Evolutionary conservation across 2,797 vertebrate genomes (phyloP).

Genomic region (Schizothorax lantsangensis): DNA sequence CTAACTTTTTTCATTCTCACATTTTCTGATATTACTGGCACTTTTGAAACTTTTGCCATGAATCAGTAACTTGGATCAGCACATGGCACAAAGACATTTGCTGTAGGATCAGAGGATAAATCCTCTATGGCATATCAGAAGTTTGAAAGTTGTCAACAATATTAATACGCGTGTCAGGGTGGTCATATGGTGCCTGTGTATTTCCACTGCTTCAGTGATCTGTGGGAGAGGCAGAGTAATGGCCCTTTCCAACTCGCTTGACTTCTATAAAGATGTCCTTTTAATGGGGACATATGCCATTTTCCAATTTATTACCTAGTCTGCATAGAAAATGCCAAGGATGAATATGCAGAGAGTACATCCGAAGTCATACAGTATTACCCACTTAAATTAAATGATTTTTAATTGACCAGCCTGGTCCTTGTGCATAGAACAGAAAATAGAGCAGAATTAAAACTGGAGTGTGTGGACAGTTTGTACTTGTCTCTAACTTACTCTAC

Average conservation of each 20-base stretch:
- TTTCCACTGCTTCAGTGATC: conserved; percentile 68
- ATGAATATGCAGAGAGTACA: conserved; percentile 39
- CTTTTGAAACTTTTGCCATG: conserved; percentile 2
- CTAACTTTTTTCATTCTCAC: background rate
- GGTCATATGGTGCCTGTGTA: conserved; percentile 71
- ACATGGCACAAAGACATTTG: conserved; percentile 21
- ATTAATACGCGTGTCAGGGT: conserved; percentile 66
- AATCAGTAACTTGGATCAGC: background rate
- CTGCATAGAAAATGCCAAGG: conserved; percentile 38
- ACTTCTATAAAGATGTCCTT: conserved; percentile 56
- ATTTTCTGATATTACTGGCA: background rate
- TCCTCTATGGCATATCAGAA: conserved; percentile 28
- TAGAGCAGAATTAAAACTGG: conserved; percentile 17
- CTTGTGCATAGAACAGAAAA: conserved; percentile 31
- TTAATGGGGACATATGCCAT: conserved; percentile 61
- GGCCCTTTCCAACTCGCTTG: conserved; percentile 64
- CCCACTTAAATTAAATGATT: conserved; percentile 51
- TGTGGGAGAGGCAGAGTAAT: conserved; percentile 65
- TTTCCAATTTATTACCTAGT: conserved; percentile 50
- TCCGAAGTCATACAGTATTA: conserved; percentile 50
- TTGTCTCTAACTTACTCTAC: background rate
- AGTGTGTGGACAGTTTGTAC: background rate
- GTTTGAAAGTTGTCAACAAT: conserved; percentile 65
- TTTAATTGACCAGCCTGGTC: conserved; percentile 44
- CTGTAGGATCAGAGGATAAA: conserved; percentile 30